Conservation (phyloP, 2,888 invertebrate genomes). For the Scelioninae gen. 1 region DNA sequence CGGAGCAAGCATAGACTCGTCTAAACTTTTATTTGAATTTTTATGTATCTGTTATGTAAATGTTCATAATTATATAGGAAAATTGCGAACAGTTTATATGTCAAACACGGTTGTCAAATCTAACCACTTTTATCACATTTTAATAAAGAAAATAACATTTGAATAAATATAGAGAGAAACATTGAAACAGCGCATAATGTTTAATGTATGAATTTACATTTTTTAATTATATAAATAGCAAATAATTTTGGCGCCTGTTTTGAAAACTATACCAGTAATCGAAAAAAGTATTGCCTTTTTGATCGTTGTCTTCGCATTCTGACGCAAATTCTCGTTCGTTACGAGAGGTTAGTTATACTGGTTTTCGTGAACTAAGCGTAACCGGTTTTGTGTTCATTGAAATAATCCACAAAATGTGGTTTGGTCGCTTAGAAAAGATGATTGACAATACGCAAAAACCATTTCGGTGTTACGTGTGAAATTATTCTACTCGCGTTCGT, state of each 20-base stretch:
- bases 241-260: neutral
- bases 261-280: slow-evolving; percentile 1
- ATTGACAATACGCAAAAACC: slow-evolving; percentile 41
- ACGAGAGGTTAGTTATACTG: slow-evolving; percentile 81
- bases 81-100: no score
- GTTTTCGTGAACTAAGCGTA: slow-evolving; percentile 76
- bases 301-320: slow-evolving; percentile 71
- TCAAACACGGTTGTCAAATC: no score
- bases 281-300: slow-evolving; percentile 45
- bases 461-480: slow-evolving; percentile 33
- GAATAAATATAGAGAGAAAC: no score
- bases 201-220: no score
- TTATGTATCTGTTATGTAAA: no score
- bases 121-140: no score
- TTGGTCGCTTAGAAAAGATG: slow-evolving; percentile 46
- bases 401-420: slow-evolving; percentile 48
- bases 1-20: neutral
- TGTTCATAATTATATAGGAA: no score
- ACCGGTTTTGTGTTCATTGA: slow-evolving; percentile 78
- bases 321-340: slow-evolving; percentile 74
- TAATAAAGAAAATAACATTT: no score
- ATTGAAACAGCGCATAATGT: no score
- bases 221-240: no score
- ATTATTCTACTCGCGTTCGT: slow-evolving; percentile 20
- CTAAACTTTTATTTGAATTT: slow-evolving; percentile 28